phyloP scores from a whole-genome alignment of 2,113 vertebrate species.

The Datnioides undecimradiatus region DNA sequence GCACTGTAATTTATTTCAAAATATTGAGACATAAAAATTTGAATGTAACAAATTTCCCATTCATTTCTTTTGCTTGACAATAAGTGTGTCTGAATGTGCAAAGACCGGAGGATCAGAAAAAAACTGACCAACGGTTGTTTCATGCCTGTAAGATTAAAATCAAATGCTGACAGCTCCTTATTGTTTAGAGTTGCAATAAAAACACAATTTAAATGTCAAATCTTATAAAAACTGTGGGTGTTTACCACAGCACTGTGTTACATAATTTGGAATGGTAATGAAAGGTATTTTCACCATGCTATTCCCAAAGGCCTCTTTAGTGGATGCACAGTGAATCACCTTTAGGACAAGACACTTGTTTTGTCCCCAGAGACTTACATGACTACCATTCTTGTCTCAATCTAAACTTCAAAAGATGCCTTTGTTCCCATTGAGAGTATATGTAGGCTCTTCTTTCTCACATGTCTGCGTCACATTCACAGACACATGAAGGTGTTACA shows the following conservation, averaged over 20 bases:
- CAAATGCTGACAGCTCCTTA: not conserved
- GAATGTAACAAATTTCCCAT: not conserved
- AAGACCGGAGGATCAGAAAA: too few relatives aligned
- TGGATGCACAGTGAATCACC: not conserved
- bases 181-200: not conserved
- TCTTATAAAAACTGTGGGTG: not conserved
- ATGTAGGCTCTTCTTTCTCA: conserved; percentile 13
- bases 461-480: conserved; percentile 11
- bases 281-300: not conserved
- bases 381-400: not conserved
- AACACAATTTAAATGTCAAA: not conserved
- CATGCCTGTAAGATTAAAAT: not conserved
- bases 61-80: too few relatives aligned
- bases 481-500: conserved; percentile 34
- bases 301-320: not conserved
- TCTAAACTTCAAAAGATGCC: conserved; percentile 22
- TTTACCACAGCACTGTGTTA: not conserved
- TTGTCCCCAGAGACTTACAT: not conserved
- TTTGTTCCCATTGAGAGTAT: conserved; percentile 31
- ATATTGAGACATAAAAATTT: not conserved
- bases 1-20: not conserved
- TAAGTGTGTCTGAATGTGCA: not conserved
- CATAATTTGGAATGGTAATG: not conserved
- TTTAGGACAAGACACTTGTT: not conserved
- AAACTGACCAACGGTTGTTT: too few relatives aligned